Conservation (phyloP, 2,888 invertebrate genomes). For the Agrotis ipsilon region DNA sequence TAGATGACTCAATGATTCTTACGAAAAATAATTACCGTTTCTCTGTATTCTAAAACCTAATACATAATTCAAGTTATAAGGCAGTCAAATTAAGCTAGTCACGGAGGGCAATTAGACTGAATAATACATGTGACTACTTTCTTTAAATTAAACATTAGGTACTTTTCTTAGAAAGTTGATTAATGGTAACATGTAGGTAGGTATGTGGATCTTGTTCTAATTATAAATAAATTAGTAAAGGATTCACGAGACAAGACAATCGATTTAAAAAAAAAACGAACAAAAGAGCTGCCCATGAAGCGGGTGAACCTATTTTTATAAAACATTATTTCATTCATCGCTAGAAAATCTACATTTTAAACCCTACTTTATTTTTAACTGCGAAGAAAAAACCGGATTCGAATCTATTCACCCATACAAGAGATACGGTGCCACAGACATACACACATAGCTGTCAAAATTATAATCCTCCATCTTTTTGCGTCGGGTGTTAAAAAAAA, state of each 20-base stretch:
- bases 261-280: no score
- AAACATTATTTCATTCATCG: no score
- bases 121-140: slow-evolving; percentile 41
- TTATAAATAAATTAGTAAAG: neutral
- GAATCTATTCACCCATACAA: no score
- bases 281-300: no score
- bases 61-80: slow-evolving; percentile 38
- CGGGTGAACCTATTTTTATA: no score
- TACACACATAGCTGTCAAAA: no score
- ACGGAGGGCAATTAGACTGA: slow-evolving; percentile 36
- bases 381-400: no score
- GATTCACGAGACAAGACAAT: no score
- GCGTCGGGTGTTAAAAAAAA: neutral
- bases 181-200: neutral
- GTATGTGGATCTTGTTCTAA: neutral
- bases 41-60: neutral
- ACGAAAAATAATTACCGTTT: neutral
- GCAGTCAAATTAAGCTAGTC: slow-evolving; percentile 15
- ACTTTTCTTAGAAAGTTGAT: slow-evolving; percentile 24
- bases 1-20: neutral
- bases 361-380: no score
- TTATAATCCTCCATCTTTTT: no score
- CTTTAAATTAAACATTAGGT: slow-evolving; percentile 34
- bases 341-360: no score
- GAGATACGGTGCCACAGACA: no score